Base-by-base conservation (phyloP, 2,888 invertebrate genomes). In the Euzetes globulus region DNA sequence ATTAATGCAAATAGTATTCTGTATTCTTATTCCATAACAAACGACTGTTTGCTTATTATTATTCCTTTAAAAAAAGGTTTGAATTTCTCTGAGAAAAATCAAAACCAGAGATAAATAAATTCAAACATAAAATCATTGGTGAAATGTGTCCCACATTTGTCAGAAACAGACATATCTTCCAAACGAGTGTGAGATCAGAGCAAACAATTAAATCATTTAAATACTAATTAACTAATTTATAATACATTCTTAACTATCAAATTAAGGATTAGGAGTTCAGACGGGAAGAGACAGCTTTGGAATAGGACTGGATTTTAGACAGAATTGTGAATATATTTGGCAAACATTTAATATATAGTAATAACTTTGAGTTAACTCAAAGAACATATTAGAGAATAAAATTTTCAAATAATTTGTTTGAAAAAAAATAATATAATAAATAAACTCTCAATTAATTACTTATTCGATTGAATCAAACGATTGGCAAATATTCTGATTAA, bases 91-190 rank as follows among this genome's bases (percentile, higher is more conserved):
- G 41, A 41, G 13, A 41, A 41, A 41, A 41, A 41, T 41, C 41
- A 7, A 41, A 41, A 41, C 41, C 41, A 41, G 13, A 41, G 41
- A 41, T 41, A 41, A 41, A 41, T 9, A 41, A 41, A 41, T 41
- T 41, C 6, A 41, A 9, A 9, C 41, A 41, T 41, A 1, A 11
- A 41, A 41, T 41, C 41, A 41, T 1, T 11, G 41, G 13, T 9
- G n/a, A 65, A 63, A 70, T 45, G 25, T 47, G 70, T 70, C 70
- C 70, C 70, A 70, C 45, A 70, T 70, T 70, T 70, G 47, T 70
- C 47, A 70, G 2, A 60, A 7, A 68, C 41, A 60, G 11, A 68
- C 41, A 45, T 60, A 19, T 17, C 22, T 7, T 25, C 6, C 25
- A 3, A 70, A 27, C 27, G 70, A 45, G 70, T 70, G 37, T 70